Percentiles rank a stretch among this genome's conserved stretches.
phyloP scores from a whole-genome alignment of 2,113 vertebrate genomes.

The Vanacampus margaritifer region DNA sequence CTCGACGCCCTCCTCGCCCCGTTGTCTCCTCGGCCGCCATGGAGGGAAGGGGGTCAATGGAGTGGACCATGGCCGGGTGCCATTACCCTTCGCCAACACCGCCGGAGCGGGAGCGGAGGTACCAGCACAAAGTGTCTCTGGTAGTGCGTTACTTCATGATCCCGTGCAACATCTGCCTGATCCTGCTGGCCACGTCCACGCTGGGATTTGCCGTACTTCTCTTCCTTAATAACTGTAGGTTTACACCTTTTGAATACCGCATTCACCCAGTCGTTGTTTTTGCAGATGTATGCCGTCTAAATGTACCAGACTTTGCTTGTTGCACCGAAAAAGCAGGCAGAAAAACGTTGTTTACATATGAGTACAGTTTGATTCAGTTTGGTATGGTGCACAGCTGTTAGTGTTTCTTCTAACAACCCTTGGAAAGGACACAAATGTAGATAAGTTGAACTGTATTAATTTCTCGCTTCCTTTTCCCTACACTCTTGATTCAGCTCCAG shows the following conservation, averaged over 20 bases:
- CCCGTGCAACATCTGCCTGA: constrained; percentile 96
- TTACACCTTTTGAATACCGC: background rate
- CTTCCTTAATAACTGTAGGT: constrained; percentile 98
- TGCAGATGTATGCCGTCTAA: background rate
- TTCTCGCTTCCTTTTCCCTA: background rate
- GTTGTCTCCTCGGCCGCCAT: constrained; percentile 45
- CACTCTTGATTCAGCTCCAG: background rate
- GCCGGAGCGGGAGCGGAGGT: constrained; percentile 80
- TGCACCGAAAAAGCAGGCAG: too few relatives aligned
- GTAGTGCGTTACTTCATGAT: constrained; percentile 96
- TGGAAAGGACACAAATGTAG: too few relatives aligned
- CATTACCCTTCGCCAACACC: constrained; percentile 77
- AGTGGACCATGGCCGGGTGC: constrained; percentile 86
- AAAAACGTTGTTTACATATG: background rate
- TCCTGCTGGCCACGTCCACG: constrained; percentile 90
- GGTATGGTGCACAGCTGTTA: too few relatives aligned
- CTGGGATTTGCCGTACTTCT: constrained; percentile 91
- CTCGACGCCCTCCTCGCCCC: constrained; percentile 62
- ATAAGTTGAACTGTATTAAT: background rate
- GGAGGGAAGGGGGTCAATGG: constrained; percentile 65
- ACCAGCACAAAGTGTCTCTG: constrained; percentile 90
- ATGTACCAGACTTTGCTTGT: background rate
- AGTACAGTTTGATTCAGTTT: background rate
- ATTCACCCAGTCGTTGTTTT: background rate
- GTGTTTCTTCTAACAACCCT: too few relatives aligned